phyloP scores from a whole-genome alignment of 2,888 invertebrate species.

The Temnothorax ravouxi region DNA sequence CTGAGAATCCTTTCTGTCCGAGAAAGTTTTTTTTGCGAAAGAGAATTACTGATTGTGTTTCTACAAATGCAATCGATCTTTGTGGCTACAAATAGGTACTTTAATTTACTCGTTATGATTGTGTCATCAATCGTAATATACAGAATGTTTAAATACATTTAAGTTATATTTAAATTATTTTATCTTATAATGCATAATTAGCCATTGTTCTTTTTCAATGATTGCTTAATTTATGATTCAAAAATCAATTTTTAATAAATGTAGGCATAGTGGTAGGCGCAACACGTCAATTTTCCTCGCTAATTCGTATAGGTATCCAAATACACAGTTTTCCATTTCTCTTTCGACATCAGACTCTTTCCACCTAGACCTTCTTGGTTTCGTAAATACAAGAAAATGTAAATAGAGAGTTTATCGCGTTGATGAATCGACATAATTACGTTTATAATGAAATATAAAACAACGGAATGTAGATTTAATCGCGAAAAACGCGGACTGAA shows the following conservation, averaged over 20 bases:
- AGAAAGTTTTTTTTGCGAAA: neutral
- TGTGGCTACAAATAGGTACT: neutral
- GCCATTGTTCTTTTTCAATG: neutral
- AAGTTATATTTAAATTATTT: neutral
- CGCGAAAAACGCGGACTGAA: neutral
- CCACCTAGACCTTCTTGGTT: slow-evolving; percentile 52
- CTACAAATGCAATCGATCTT: no score
- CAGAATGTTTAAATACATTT: neutral
- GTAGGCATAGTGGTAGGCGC: neutral
- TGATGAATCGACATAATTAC: slow-evolving; percentile 38
- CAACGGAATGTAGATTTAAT: slow-evolving; percentile 4
- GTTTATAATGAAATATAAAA: neutral
- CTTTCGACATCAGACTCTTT: slow-evolving; percentile 43
- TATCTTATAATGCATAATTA: neutral
- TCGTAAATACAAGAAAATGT: slow-evolving; percentile 31
- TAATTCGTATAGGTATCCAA: neutral
- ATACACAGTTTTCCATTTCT: slow-evolving; percentile 16
- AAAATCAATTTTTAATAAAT: neutral
- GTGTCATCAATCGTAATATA: neutral
- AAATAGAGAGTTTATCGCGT: slow-evolving; percentile 8
- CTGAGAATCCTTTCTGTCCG: neutral
- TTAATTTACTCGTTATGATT: neutral
- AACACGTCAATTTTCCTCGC: neutral
- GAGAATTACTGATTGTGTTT: neutral
- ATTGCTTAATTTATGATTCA: neutral